phyloP scores from a whole-genome alignment of 1,140 invertebrate species.

The Chironomus tepperi region DNA sequence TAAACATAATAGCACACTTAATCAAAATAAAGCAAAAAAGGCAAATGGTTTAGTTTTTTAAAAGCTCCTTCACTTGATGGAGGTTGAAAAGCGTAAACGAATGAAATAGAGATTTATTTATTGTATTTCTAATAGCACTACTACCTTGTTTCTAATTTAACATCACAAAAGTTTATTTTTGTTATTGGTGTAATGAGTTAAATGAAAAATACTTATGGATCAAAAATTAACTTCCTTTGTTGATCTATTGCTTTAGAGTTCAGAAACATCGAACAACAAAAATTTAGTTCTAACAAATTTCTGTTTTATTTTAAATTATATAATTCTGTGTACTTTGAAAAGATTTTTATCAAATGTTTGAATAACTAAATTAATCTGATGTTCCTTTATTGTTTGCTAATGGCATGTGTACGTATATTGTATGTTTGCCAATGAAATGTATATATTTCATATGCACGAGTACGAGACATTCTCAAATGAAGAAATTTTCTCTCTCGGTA shows the following conservation, averaged over 20 bases:
- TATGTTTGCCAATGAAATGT: slow-evolving; percentile 13
- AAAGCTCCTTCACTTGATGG: slow-evolving; percentile 6
- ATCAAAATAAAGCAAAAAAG: not conserved
- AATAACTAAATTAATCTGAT: slow-evolving; percentile 15
- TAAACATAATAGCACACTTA: not conserved
- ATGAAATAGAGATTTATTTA: slow-evolving; percentile 1
- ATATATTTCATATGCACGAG: not conserved
- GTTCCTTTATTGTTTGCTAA: slow-evolving; percentile 13
- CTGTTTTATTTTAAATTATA: too few relatives aligned
- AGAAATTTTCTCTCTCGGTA: too few relatives aligned
- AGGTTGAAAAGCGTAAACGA: not conserved
- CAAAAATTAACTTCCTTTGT: too few relatives aligned
- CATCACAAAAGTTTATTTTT: too few relatives aligned
- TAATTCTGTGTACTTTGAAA: not conserved
- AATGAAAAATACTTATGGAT: too few relatives aligned
- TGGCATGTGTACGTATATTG: not conserved
- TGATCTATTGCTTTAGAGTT: too few relatives aligned
- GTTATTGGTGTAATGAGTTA: too few relatives aligned
- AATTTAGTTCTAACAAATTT: too few relatives aligned
- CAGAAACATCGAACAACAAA: too few relatives aligned
- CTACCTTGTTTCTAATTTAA: too few relatives aligned
- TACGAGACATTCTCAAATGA: too few relatives aligned
- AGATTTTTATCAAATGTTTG: slow-evolving; percentile 14
- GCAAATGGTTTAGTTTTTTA: slow-evolving; percentile 13
- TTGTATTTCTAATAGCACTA: too few relatives aligned